phyloP scores from a whole-genome alignment of 2,797 vertebrate species.

The Sebastiscus albofasciatus region DNA sequence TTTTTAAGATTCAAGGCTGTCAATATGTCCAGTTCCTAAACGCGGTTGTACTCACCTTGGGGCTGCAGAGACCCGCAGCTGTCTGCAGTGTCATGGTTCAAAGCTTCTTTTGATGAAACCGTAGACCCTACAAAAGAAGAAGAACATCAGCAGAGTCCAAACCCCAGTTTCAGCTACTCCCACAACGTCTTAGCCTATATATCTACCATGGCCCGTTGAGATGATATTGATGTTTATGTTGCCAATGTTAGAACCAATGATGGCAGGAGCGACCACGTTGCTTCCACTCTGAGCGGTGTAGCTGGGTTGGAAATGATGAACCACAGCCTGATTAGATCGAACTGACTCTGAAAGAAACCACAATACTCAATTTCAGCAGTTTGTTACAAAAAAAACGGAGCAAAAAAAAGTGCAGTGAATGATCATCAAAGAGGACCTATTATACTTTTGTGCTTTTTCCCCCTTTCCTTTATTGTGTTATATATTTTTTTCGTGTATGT shows the following conservation, averaged over 20 bases:
- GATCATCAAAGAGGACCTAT: not conserved
- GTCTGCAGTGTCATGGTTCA: not conserved
- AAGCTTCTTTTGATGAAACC: not conserved
- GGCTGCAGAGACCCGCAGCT: not conserved
- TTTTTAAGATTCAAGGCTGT: not conserved
- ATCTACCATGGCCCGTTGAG: conserved; percentile 38
- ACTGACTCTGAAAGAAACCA: conserved; percentile 10
- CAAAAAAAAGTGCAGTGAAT: not conserved
- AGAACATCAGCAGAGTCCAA: conserved; percentile 1
- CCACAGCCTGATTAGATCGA: not conserved
- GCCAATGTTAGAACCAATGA: conserved; percentile 37
- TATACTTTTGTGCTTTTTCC: not conserved
- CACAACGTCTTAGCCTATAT: not conserved
- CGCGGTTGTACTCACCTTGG: conserved; percentile 27
- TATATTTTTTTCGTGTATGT: not conserved
- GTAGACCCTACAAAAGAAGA: conserved; percentile 28
- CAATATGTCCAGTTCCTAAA: not conserved
- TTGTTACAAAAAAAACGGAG: not conserved
- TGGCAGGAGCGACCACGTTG: conserved; percentile 48
- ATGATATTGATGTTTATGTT: conserved; percentile 55
- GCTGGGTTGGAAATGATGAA: conserved; percentile 36
- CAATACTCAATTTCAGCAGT: not conserved
- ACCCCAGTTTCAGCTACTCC: not conserved
- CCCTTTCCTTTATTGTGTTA: not conserved
- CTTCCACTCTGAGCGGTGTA: conserved; percentile 48